A percentile compares a stretch with the other conserved stretches of the same genome.
Conservation (phyloP, 2,888 invertebrate species). For the Buathra laborator region DNA sequence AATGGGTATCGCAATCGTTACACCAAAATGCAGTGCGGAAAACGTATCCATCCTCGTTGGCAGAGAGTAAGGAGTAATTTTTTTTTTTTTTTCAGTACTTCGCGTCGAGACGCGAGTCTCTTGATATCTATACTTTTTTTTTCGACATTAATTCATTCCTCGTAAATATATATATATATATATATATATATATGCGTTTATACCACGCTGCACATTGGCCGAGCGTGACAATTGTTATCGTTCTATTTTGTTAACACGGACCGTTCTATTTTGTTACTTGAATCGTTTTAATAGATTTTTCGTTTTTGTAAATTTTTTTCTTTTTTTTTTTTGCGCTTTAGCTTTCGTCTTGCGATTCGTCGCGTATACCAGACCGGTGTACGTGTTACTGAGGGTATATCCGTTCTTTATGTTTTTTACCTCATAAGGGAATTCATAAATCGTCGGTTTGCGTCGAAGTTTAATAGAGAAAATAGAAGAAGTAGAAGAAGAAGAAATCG, state of each 20-base stretch:
- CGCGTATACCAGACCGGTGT: conserved; percentile 24
- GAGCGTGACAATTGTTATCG: conserved; percentile 72
- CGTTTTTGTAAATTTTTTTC: conserved; percentile 6
- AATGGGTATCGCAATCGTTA: conserved; percentile 54
- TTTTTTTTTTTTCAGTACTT: conserved; percentile 22
- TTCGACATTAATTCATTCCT: conserved; percentile 29
- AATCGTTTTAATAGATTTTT: conserved; percentile 44
- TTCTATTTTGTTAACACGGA: conserved; percentile 44
- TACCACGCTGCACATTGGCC: conserved; percentile 82
- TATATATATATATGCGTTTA: conserved; percentile 31
- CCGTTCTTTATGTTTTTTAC: conserved; percentile 8
- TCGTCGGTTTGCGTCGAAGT: conserved; percentile 24
- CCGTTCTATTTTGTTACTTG: conserved; percentile 46
- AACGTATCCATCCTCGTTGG: conserved; percentile 40
- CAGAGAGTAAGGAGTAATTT: conserved; percentile 42
- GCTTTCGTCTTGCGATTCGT: conserved; percentile 32
- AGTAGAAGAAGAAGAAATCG: conserved; percentile 46
- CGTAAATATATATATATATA: not conserved
- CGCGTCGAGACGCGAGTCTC: too few species aligned
- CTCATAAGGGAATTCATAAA: conserved; percentile 14
- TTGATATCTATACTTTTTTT: not conserved
- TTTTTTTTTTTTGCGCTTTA: not conserved
- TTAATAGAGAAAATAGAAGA: conserved; percentile 16
- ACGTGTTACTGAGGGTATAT: conserved; percentile 13
- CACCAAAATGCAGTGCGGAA: conserved; percentile 56